phyloP scores from a whole-genome alignment of 2,113 vertebrate genomes.

The Dascyllus trimaculatus region DNA sequence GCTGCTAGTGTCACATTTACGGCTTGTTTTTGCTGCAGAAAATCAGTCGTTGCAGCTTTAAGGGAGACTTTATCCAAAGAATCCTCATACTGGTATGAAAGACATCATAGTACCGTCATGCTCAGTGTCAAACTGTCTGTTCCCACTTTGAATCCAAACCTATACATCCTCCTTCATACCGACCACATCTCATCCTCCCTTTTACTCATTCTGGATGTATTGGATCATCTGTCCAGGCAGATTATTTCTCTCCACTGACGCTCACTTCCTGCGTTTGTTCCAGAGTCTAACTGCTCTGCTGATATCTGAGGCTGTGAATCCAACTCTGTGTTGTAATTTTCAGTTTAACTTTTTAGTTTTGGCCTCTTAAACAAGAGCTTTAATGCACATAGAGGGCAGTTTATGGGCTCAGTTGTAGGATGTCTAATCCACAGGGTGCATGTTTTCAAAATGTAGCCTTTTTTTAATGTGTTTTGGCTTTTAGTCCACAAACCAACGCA shows the following conservation, averaged over 20 bases:
- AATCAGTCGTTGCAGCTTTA: too few species aligned
- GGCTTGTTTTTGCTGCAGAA: background rate
- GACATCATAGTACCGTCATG: too few species aligned
- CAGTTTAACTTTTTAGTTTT: background rate
- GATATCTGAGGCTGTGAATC: slow-evolving; percentile 1
- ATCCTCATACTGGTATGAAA: too few species aligned
- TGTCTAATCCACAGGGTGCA: too few species aligned
- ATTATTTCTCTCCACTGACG: slow-evolving; percentile 29
- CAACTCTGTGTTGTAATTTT: background rate
- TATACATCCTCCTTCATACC: slow-evolving; percentile 3
- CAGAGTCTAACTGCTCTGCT: background rate
- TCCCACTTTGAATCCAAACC: slow-evolving; percentile 4
- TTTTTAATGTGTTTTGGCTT: too few species aligned
- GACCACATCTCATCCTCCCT: background rate
- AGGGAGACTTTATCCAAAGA: too few species aligned
- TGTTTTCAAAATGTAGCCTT: too few species aligned
- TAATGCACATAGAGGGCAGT: too few species aligned
- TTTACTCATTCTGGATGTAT: slow-evolving; percentile 1
- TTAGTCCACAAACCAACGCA: too few species aligned
- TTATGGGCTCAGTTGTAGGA: too few species aligned
- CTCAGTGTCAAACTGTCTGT: too few species aligned
- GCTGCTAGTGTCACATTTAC: background rate
- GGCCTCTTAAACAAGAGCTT: background rate
- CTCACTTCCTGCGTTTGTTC: slow-evolving; percentile 61
- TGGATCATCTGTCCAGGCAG: slow-evolving; percentile 22